phyloP scores from a whole-genome alignment of 2,113 vertebrate genomes.

The Phylloscopus whistleri region DNA sequence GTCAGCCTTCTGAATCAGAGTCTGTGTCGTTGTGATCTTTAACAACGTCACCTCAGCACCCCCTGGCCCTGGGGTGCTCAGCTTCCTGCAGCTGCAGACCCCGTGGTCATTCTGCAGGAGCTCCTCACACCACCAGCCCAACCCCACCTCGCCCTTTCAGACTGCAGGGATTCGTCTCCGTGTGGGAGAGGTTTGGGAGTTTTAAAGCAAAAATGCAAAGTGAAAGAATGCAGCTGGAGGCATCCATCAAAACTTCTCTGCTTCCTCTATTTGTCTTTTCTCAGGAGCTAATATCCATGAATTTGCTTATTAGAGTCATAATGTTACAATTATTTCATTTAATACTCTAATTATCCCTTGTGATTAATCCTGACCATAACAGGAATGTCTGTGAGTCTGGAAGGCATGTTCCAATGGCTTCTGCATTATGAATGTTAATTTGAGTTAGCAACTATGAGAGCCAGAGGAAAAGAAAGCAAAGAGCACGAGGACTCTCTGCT shows the following conservation, averaged over 20 bases:
- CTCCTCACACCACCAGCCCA: neutral
- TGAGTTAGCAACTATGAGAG: conserved; percentile 22
- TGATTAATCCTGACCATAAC: conserved; percentile 60
- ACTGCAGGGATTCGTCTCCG: neutral
- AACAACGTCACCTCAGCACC: too few relatives aligned
- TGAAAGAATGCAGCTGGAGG: neutral
- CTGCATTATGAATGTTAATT: conserved; percentile 51
- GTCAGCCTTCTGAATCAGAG: too few relatives aligned
- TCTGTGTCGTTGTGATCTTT: too few relatives aligned
- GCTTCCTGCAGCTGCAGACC: neutral
- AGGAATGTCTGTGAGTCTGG: conserved; percentile 40
- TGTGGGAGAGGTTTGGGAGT: neutral
- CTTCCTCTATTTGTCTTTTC: conserved; percentile 19
- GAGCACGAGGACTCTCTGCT: neutral
- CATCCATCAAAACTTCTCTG: neutral
- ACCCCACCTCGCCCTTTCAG: neutral
- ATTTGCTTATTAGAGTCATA: conserved; percentile 47
- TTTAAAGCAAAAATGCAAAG: neutral
- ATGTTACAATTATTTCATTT: conserved; percentile 64
- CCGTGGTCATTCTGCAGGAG: fast-evolving
- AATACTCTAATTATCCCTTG: conserved; percentile 61
- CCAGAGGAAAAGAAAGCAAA: conserved; percentile 19
- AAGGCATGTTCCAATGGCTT: conserved; percentile 50
- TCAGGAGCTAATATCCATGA: conserved; percentile 37
- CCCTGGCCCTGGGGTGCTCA: fast-evolving